A percentile compares a stretch with the other conserved stretches of the same genome.
phyloP scores from a whole-genome alignment of 2,113 vertebrate genomes.

The Oenanthe oenanthe region DNA sequence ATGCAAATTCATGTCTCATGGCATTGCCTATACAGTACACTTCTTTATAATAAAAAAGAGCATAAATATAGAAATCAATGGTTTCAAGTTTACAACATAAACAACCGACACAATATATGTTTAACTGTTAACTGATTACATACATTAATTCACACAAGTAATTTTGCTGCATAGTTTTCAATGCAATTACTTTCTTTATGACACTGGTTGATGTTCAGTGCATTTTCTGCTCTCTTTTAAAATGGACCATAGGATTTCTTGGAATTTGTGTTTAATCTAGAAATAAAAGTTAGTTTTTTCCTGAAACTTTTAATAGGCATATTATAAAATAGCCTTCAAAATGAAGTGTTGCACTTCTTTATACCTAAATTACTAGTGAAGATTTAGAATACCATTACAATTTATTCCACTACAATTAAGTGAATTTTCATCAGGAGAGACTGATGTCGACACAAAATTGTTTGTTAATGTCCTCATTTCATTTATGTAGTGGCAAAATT shows the following conservation, averaged over 20 bases:
- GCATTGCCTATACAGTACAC: not conserved
- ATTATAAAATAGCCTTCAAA: not conserved
- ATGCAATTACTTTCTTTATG: not conserved
- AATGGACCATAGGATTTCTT: not conserved
- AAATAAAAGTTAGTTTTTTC: slow-evolving; percentile 31
- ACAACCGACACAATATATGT: not conserved
- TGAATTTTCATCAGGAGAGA: slow-evolving; percentile 5
- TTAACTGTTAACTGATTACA: not conserved
- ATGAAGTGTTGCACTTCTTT: not conserved
- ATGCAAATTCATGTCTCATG: not conserved
- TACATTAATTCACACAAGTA: not conserved
- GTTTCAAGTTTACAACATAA: not conserved
- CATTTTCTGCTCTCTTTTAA: not conserved
- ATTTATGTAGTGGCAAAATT: not conserved
- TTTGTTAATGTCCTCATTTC: not conserved
- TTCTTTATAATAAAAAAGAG: slow-evolving; percentile 6
- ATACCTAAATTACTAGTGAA: not conserved
- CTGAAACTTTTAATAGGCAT: not conserved
- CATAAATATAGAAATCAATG: slow-evolving; percentile 21
- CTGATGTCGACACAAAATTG: not conserved
- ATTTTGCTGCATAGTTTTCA: slow-evolving; percentile 24
- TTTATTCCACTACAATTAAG: slow-evolving; percentile 26
- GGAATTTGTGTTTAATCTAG: slow-evolving; percentile 5
- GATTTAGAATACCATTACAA: not conserved
- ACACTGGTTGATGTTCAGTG: not conserved